Base-by-base conservation (phyloP, 2,888 invertebrate species). In the Apotomis turbidana region DNA sequence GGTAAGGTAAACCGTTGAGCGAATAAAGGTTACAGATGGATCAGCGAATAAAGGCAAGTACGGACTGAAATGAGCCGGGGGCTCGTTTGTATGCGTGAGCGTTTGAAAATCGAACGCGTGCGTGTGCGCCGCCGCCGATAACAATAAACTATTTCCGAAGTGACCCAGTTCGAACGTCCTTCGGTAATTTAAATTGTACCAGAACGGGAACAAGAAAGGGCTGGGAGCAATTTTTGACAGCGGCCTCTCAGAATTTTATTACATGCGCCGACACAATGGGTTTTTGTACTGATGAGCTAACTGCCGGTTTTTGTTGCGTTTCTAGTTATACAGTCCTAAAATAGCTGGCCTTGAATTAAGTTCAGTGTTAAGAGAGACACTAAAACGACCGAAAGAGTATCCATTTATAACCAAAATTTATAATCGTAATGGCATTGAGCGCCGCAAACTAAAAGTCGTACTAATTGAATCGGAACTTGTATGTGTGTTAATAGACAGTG, bases 61-160 rank as follows among this genome's bases (percentile, higher is more conserved):
- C 83, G 84, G 89, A 85, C 79, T 78, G 79, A 82, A 87, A 89
- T 90, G 90, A 83, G 84, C 79, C 77, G 79, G 81, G 81, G 82
- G 81, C 77, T 80, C 75, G 77, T 79, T 80, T 78, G 89, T 89
- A 87, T 90, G 90, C 79, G 90, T 88, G 84, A 85, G 79, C 88
- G 85, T 90, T 90, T 89, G 89, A 87, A 89, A 89, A 87, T 83
- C 83, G 83, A 85, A 86, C 83, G 87, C 85, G 86, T 86, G 91
- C 84, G 90, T 91, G 90, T 83, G 90, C 90, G 90, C 92, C 87
- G 86, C 85, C 87, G 89, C 88, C 92, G 92, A 93, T 93, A 93
- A 93, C 93, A 93, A 93, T 93, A 93, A 93, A 93, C 92, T 93
- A 93, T 93, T 93, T 93, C 91, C 93, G 93, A 93, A 93, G 91